Base-by-base conservation (phyloP, 2,113 vertebrate species). In the Ochotona curzoniae region DNA sequence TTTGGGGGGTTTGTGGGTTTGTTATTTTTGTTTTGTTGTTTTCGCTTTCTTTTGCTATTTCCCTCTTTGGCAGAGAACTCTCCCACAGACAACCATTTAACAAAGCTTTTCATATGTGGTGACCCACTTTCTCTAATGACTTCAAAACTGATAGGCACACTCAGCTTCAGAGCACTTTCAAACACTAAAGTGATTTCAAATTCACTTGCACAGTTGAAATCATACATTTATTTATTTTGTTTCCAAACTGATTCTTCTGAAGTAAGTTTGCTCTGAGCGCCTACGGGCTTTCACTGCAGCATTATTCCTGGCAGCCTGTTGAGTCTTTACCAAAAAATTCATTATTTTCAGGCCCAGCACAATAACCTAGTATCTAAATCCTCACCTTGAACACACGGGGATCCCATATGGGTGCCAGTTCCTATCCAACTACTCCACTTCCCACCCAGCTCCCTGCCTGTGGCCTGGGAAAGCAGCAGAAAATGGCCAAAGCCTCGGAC, bases 141-240 rank as follows among this genome's bases (percentile, higher is more conserved):
- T 99, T 99, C 99, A 93, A 99, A 99, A 97, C 98, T 99, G 96
- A 99, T 99, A 10, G 99, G 98, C 97, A 99, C 98, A 97, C 99
- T 99, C 96, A 99, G 98, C 97, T 99, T 99, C 93, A 99, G 98
- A 87, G 99, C 99, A 82, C 99, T 99, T 98, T 99, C 99, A 94
- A 99, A 99, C 83, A 99, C 99, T 98, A 99, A 98, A 94, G 99
- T 99, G 97, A 99, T 99, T 97, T 99, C 99, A 17, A 99, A 99
- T 97, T 99, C 99, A 98, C 99, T 99, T 88, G 98, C 99, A 95
- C 99, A 99, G 75, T 98, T 98, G 93, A 98, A 98, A 93, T 99
- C 99, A 94, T 99, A 99, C 25, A 96, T 97, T 87, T 99, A 98
- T 87, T 98, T 99, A 97, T 98, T 98, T 88, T 98, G 95, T 95